Base-by-base conservation (phyloP, 2,113 vertebrate genomes). In the Tympanuchus pallidicinctus region DNA sequence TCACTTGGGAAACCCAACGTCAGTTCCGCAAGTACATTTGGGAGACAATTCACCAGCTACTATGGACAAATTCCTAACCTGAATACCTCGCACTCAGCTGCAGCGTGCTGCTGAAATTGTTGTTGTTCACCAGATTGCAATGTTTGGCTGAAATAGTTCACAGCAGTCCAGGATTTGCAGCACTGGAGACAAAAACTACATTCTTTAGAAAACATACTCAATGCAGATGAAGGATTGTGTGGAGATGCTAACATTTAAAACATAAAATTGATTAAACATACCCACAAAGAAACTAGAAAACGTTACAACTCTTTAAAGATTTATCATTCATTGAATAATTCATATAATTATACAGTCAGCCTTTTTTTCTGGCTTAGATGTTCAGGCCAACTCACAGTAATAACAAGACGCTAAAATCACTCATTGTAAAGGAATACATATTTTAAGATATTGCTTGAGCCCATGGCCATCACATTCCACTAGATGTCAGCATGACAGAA, bases 401-500 rank as follows among this genome's bases (percentile, higher is more conserved):
- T 18, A 32, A 57, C 30, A 79, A 71, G 79, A 38, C 7, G 10
- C 72, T 40, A 52, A 74, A 93, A 88, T 38, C 2, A 45, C 43
- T 75, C 66, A 45, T 60, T 7, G 17, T 69, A 85, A 65, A 91
- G 76, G 82, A 84, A 50, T 7, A 32, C n/a, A 0, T 6, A 13
- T 28, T 67, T 83, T 3, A 4, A 65, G 71, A 84, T 93, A 90
- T 63, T 88, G 82, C 50, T 40, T 42, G 79, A 71, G 79, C 54
- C 63, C 75, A 47, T 71, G 32, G 12, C 95, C 76, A 11, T 3
- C 59, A 13, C 30, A 47, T 12, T 21, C 96, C 97, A 95, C 96
- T 67, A 88, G 95, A 89, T 95, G 96, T 88, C 86, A 69, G 87
- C 38, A 14, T 34, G 61, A 50, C 13, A 40, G 82, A 61, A 56